Evolutionary conservation across 2,888 invertebrate genomes (phyloP).

Genomic region (Macroteleia sp.): DNA sequence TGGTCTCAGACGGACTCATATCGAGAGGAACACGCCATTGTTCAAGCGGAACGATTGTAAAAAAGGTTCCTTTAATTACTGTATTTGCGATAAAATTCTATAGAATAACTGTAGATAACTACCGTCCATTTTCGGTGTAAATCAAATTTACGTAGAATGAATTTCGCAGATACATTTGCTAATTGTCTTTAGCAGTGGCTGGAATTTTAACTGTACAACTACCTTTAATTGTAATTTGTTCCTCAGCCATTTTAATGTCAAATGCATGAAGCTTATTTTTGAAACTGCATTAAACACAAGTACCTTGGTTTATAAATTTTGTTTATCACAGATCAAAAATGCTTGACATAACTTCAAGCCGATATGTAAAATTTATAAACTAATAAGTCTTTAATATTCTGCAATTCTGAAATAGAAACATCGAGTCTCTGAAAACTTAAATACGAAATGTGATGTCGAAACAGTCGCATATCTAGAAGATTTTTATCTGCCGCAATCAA

Average conservation of each 20-base stretch:
- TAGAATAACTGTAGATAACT: conserved; percentile 58
- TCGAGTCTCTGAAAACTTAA: conserved; percentile 10
- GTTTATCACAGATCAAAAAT: neutral
- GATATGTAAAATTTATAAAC: too few species aligned
- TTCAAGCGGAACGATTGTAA: conserved; percentile 89
- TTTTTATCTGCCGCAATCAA: conserved; percentile 31
- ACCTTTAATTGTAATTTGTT: neutral
- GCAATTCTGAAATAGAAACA: too few species aligned
- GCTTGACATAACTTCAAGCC: neutral
- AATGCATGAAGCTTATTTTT: too few species aligned
- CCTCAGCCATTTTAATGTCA: too few species aligned
- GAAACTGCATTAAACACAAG: too few species aligned
- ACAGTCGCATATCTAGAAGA: conserved; percentile 42
- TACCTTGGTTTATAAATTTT: too few species aligned
- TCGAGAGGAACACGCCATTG: conserved; percentile 89
- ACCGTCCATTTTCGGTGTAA: conserved; percentile 74
- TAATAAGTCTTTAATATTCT: too few species aligned
- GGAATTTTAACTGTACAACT: conserved; percentile 10
- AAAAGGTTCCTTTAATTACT: conserved; percentile 59
- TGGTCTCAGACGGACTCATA: conserved; percentile 90
- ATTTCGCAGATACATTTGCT: conserved; percentile 7
- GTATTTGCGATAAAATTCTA: conserved; percentile 50
- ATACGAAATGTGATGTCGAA: conserved; percentile 33
- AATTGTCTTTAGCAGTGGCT: neutral
- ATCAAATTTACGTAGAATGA: conserved; percentile 39